Base-by-base conservation (phyloP, 2,797 vertebrate species). In the Acanthis flammea region DNA sequence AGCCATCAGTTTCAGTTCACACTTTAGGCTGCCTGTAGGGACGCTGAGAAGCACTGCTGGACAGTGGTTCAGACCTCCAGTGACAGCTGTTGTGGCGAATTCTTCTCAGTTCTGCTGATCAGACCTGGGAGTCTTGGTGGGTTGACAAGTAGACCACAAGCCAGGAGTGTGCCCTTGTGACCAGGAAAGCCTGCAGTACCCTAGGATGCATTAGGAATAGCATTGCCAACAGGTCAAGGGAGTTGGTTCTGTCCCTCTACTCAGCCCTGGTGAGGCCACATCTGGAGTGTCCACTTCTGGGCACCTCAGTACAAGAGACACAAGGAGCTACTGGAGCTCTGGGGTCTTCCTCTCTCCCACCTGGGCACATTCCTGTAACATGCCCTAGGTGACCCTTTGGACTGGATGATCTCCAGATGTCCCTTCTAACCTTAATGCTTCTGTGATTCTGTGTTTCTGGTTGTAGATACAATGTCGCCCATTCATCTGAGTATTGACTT, bases 381-480 rank as follows among this genome's bases (percentile, higher is more conserved):
- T 50, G 27, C 28, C 50, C 8, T 24, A 25, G n/a, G 21, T 7
- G 27, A 50, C 16, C 9, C 35, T 68, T 37, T 62, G 19, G 35
- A n/a, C 23, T 21, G 17, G 77, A n/a, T 55, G 10, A 37, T 37
- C 23, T 39, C n/a, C 28, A 57, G 50, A 39, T 37, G 3, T 9
- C 21, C 8, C 14, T 81, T 70, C 14, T 28, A 50, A 62, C 7
- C 12, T 18, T 44, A 44, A 22, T 6, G 23, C 8, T 67, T 54
- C 17, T 25, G 9, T 30, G 12, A 47, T 47, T 60, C 21, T 19
- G 7, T n/a, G 31, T 37, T 54, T 68, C 48, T 55, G 28, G 19
- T 2, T 15, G 37, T 30, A 58, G 13, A 24, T 27, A 48, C 2
- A 14, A 23, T 0, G 0, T 41, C 19, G 27, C 37, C 19, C 50